A percentile compares a stretch with the other conserved stretches of the same genome.
phyloP scores from a whole-genome alignment of 2,888 invertebrate species.

The Heteropelma amictum region DNA sequence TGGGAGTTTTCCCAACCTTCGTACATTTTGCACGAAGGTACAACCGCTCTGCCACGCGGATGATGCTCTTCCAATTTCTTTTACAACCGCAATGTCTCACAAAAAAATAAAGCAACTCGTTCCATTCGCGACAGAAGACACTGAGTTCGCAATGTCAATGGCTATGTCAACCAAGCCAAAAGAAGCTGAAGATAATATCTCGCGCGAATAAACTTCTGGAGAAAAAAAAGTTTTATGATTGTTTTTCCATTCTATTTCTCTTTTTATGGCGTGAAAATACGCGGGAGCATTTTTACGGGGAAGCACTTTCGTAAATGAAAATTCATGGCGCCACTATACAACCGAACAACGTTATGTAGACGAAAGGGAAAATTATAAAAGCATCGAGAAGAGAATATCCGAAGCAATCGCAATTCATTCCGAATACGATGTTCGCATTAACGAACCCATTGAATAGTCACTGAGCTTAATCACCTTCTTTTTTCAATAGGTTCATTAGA shows the following conservation, averaged over 20 bases:
- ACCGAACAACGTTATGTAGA: too few relatives aligned
- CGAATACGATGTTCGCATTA: not conserved
- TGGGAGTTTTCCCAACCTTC: too few relatives aligned
- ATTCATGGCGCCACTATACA: slow-evolving; percentile 39
- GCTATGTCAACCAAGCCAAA: not conserved
- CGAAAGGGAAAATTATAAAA: not conserved
- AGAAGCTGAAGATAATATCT: not conserved
- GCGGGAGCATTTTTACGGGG: slow-evolving; percentile 12
- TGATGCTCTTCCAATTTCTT: too few relatives aligned
- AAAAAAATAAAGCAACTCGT: too few relatives aligned
- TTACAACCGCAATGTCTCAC: too few relatives aligned
- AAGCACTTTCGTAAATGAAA: slow-evolving; percentile 44
- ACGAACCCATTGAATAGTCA: slow-evolving; percentile 35
- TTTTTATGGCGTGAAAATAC: not conserved
- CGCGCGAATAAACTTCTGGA: not conserved
- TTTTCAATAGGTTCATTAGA: slow-evolving; percentile 24
- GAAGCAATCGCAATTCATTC: not conserved
- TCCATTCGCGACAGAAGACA: not conserved
- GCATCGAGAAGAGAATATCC: not conserved
- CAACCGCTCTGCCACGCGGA: too few relatives aligned
- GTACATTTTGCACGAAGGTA: too few relatives aligned
- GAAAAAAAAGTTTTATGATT: not conserved
- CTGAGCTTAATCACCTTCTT: slow-evolving; percentile 7
- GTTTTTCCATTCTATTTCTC: slow-evolving; percentile 12
- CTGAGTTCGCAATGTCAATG: too few relatives aligned